Percentiles rank a stretch among this genome's conserved stretches.
These are phyloP conservation scores for Magallana angulata DNA, from an alignment of 1,140 invertebrate genomes.

Conservation along the genomic window DNA sequence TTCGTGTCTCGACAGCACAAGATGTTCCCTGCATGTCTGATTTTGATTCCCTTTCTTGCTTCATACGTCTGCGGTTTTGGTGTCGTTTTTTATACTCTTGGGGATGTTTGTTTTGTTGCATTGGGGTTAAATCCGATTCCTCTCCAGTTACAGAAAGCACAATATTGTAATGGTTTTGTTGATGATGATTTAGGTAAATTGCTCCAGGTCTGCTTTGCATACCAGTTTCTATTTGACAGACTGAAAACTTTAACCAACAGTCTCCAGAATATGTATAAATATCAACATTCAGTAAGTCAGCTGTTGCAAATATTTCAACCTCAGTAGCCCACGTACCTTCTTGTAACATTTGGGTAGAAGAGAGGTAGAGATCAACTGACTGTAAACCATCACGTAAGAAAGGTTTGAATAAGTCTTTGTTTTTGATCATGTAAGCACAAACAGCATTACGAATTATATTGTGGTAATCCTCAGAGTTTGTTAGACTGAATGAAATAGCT, in stretches of 20 bases:
- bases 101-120: no score
- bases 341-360: not conserved
- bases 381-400: no score
- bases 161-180: constrained; percentile 40
- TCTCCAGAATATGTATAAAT: constrained; percentile 35
- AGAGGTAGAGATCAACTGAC: not conserved
- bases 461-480: no score
- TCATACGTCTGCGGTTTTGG: no score
- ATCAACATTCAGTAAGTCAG: constrained; percentile 37
- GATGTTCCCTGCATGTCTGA: no score
- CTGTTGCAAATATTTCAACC: constrained; percentile 46
- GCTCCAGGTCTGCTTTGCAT: not conserved
- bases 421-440: not conserved
- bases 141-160: not conserved
- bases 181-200: constrained; percentile 23
- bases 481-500: constrained; percentile 2
- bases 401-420: not conserved
- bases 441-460: constrained; percentile 4
- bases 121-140: no score
- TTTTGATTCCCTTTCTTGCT: no score
- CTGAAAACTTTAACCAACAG: not conserved
- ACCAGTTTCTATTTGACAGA: no score
- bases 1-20: no score
- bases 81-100: no score
- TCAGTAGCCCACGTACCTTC: constrained; percentile 42